These are phyloP conservation scores for Agrotis ipsilon DNA, from an alignment of 2,888 invertebrate genomes.

Conservation along the genomic window DNA sequence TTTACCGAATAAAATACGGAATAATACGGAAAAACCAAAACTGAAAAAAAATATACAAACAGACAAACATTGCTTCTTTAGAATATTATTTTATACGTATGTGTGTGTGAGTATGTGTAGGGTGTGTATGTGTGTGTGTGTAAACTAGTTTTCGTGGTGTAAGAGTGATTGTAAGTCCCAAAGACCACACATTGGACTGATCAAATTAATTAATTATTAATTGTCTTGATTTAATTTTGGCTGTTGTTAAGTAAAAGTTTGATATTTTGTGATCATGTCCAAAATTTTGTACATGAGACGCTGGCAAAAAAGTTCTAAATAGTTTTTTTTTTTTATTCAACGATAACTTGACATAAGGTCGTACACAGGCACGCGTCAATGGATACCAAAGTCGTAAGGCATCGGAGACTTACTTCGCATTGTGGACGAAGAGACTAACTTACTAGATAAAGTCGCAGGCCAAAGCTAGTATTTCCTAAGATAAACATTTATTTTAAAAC, in stretches of 20 bases:
- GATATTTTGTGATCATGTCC: neutral
- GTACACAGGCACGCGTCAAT: no score
- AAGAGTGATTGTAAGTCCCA: constrained; percentile 79
- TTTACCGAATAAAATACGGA: no score
- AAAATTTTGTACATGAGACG: neutral
- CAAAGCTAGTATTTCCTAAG: no score
- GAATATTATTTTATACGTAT: neutral
- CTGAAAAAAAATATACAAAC: neutral
- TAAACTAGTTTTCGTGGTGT: constrained; percentile 81
- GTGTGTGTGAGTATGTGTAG: constrained; percentile 25
- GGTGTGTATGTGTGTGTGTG: constrained; percentile 57
- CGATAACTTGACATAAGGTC: no score
- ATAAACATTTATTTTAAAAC: neutral
- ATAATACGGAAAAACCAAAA: no score
- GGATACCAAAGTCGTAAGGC: no score
- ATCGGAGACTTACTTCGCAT: no score
- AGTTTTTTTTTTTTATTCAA: no score
- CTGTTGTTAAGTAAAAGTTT: neutral
- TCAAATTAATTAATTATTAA: constrained; percentile 77
- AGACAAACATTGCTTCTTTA: neutral
- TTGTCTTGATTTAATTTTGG: constrained; percentile 53
- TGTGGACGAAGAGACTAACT: no score
- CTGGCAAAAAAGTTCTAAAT: no score
- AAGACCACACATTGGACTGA: constrained; percentile 78
- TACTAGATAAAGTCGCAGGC: no score